A percentile compares a stretch with the other conserved stretches of the same genome.
Conservation (phyloP, 1,140 invertebrate genomes). For the Pseudomyrmex gracilis region DNA sequence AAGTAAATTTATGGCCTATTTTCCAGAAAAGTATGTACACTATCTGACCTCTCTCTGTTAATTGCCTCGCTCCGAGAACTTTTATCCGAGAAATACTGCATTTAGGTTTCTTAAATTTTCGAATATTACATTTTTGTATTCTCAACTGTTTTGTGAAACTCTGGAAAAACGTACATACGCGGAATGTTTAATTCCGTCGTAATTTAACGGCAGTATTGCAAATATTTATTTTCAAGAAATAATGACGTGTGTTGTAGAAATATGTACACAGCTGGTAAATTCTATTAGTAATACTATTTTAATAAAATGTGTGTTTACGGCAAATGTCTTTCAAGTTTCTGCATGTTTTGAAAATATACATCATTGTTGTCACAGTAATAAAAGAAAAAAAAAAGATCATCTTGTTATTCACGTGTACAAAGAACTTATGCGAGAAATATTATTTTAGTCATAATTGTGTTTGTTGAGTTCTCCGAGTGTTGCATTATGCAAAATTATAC, state of each 20-base stretch:
- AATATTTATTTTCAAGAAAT: not conserved
- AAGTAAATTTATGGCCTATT: too few relatives aligned
- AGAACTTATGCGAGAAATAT: too few relatives aligned
- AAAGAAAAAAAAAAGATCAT: not conserved
- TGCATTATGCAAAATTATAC: slow-evolving; percentile 31
- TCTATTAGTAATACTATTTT: not conserved
- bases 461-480: not conserved
- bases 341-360: not conserved
- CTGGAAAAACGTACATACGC: not conserved
- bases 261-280: too few relatives aligned
- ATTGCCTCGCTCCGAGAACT: too few relatives aligned
- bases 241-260: not conserved
- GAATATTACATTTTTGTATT: not conserved
- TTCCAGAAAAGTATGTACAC: too few relatives aligned
- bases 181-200: not conserved
- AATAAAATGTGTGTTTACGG: not conserved
- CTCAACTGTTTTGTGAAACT: not conserved
- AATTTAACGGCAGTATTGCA: not conserved
- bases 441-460: slow-evolving; percentile 3
- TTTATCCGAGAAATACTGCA: too few relatives aligned
- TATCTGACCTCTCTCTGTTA: too few relatives aligned
- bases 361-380: not conserved
- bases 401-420: not conserved
- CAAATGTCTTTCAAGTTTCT: slow-evolving; percentile 13
- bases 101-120: too few relatives aligned